Evolutionary conservation across 1,140 invertebrate genomes (phyloP), one percentile per base, ranked within the genome.

Genomic region (Sogatella furcifera): DNA sequence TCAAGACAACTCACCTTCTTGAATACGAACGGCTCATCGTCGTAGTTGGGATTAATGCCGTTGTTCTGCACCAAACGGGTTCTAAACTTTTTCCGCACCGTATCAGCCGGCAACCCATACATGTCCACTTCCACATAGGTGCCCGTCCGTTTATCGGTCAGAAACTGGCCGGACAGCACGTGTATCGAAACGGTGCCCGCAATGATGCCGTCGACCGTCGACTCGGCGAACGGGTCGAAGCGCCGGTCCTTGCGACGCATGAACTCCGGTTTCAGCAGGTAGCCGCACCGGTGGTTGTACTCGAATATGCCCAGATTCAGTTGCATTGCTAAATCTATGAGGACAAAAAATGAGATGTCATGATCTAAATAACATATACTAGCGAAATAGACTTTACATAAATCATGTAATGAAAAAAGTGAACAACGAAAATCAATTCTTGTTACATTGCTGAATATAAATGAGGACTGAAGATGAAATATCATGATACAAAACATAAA

Each of bases 81-180:
- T 52, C 90, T 81, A 75, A 97, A 98, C 77, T 92, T 92, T 78
- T 97, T 96, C 34, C 96, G 80, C 13, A 98, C 95, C 0, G 97
- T 99, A 73, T 99, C 97, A 0, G 96, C 96, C 0, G 97, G 95
- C 61, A 99, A 77, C 1, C 97, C 97, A 72, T 96, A 99, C 96
- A 98, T 98, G 71, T 99, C 96, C 24, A 98, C 95, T 75, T 99
- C 97, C 1, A 99, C 94, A 71, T 95, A 99, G 0, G 95, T 98
- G 17, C 95, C 95, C 15, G 92, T 88, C 64, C 95, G 84, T 73
- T 95, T 96, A 68, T 99, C 96, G 2, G 90, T 94, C 52, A 99
- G 77, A 76, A 99, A 97, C 77, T 98, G 96, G 0, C 92, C 88
- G 1, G 86, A 88, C 85, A 88, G 65, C 11, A 95, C 90, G 61